A percentile compares a stretch with the other conserved stretches of the same genome.
phyloP scores from a whole-genome alignment of 1,140 invertebrate genomes.

The Limonius californicus region DNA sequence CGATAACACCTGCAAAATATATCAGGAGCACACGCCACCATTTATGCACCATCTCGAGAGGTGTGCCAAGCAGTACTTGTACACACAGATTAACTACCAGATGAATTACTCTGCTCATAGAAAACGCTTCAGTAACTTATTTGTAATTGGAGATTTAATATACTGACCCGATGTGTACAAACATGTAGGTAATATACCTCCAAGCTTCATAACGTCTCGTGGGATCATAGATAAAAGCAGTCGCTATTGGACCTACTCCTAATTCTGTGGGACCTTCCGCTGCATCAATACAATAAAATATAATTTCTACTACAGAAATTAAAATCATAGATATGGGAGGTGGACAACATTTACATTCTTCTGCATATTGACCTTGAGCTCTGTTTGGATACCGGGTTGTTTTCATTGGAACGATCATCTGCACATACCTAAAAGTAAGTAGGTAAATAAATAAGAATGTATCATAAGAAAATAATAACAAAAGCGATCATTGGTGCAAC shows the following conservation, averaged over 20 bases:
- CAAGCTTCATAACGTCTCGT: slow-evolving; percentile 81
- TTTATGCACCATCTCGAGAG: slow-evolving; percentile 92
- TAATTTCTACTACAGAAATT: slow-evolving; percentile 65
- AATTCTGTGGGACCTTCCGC: too few species aligned
- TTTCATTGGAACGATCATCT: background rate
- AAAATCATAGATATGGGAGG: slow-evolving; percentile 81
- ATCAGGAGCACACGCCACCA: slow-evolving; percentile 85
- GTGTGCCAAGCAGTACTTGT: slow-evolving; percentile 87
- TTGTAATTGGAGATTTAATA: too few species aligned
- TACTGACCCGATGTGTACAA: slow-evolving; percentile 90
- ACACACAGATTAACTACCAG: too few species aligned
- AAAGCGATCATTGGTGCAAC: too few species aligned
- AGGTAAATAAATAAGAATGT: too few species aligned
- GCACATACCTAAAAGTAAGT: slow-evolving; percentile 22
- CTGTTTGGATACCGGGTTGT: too few species aligned
- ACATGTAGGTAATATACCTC: slow-evolving; percentile 94
- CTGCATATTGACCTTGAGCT: slow-evolving; percentile 71
- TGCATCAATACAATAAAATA: slow-evolving; percentile 52
- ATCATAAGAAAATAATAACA: too few species aligned
- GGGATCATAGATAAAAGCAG: slow-evolving; percentile 94
- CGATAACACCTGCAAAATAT: slow-evolving; percentile 76
- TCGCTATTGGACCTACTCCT: slow-evolving; percentile 59
- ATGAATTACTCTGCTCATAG: too few species aligned
- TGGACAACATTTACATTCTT: slow-evolving; percentile 79
- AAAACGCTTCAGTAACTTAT: too few species aligned